Evolutionary conservation across 2,113 vertebrate species (phyloP).

Genomic region (Glareola pratincola): DNA sequence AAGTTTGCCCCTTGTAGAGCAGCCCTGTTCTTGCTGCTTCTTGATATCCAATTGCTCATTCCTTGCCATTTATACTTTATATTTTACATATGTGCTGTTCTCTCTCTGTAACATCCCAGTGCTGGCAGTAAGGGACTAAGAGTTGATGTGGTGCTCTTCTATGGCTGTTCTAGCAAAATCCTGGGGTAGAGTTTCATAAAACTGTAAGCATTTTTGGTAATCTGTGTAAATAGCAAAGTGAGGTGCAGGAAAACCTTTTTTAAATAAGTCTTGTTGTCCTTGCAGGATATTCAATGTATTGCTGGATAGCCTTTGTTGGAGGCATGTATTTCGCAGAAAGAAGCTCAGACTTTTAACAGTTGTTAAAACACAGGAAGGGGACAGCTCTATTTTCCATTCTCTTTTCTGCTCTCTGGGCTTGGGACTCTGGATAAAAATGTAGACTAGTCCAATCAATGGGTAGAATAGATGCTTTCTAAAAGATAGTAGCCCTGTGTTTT

Average conservation of each 20-base stretch:
- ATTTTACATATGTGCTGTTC: background rate
- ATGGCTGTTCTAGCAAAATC: background rate
- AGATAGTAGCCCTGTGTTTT: background rate
- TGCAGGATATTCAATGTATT: background rate
- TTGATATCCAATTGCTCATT: background rate
- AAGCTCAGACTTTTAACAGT: background rate
- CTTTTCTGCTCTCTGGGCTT: background rate
- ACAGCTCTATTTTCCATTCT: background rate
- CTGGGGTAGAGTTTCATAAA: background rate
- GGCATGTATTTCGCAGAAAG: background rate
- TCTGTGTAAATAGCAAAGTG: background rate
- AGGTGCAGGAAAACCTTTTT: background rate
- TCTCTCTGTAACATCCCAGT: background rate
- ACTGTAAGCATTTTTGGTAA: background rate
- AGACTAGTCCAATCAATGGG: background rate
- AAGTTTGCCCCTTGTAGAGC: background rate
- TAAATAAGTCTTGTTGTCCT: background rate
- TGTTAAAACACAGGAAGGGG: background rate
- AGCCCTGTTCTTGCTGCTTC: background rate
- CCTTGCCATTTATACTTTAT: background rate
- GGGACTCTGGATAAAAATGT: too few relatives aligned
- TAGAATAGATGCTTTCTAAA: background rate
- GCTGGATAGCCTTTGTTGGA: background rate
- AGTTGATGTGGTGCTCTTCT: background rate
- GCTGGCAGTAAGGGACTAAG: background rate